Evolutionary conservation across 2,113 vertebrate species (phyloP), one percentile per base, ranked within the genome.

Genomic region (Actenoides lindsayi): DNA sequence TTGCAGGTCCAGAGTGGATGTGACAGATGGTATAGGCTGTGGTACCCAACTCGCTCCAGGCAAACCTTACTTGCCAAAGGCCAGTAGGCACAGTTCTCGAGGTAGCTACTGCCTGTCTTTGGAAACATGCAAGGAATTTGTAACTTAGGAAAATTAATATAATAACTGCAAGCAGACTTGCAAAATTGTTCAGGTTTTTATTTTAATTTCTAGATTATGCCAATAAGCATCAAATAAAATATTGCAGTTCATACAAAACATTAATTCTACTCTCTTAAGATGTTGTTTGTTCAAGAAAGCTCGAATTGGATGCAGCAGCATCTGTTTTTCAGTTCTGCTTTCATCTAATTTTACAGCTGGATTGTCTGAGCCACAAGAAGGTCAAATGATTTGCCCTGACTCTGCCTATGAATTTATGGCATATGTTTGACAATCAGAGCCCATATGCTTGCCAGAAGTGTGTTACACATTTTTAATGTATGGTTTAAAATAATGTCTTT

Each of bases 261-360:
- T 83, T 87, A 83, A 96, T 96, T 94, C 68, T 54, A 16, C 25
- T 85, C 64, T 53, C 59, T 93, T 95, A 93, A 88, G 93, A 84
- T 75, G 75, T 11, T 79, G 60, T 97, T 96, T 95, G 71, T 53
- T 96, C 70, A 93, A n/a, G 37, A 96, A 95, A 90, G 63, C 87
- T 85, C 57, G 94, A 85, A 92, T 31, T 95, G 70, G 84, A 86
- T 85, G 79, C 89, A 91, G 87, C 75, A 97, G 87, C 97, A 96
- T 97, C 94, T 97, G 94, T 71, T 97, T 89, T 93, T 86, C 91
- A 64, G 93, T 91, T 92, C 83, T 94, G 67, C 96, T 97, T 97
- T 97, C 97, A 97, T 97, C 95, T 97, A 96, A 96, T 97, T 97
- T 97, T 96, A 96, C 97, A 97, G 97, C 93, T 96, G 95, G 84